Conservation (phyloP, 2,113 vertebrate species). For the Callaeas wilsoni region DNA sequence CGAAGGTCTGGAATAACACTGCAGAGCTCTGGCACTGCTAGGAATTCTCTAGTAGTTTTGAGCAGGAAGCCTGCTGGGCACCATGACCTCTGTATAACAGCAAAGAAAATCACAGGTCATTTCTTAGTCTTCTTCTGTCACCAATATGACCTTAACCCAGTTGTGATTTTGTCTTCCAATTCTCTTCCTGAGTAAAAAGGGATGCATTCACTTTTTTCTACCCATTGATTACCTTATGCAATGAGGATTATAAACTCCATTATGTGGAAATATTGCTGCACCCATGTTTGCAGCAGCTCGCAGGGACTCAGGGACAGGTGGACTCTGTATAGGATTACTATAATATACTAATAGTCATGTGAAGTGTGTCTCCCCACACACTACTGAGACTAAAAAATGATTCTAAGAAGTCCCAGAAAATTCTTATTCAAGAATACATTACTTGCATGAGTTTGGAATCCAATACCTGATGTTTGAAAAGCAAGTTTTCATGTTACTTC, state of each 20-base stretch:
- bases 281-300: background rate
- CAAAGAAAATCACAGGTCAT: background rate
- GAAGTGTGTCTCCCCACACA: background rate
- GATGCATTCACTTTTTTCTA: background rate
- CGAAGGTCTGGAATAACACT: background rate
- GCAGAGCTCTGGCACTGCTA: background rate
- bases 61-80: background rate
- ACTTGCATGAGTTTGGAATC: background rate
- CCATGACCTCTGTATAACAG: background rate
- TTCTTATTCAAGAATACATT: background rate
- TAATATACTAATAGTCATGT: background rate
- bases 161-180: background rate
- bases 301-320: background rate
- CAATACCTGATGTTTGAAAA: background rate
- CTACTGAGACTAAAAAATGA: background rate
- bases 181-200: background rate
- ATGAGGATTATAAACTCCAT: background rate
- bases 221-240: background rate
- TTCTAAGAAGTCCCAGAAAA: background rate
- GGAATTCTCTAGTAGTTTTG: background rate
- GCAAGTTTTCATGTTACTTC: background rate
- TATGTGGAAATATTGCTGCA: background rate
- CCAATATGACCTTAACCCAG: background rate
- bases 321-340: background rate
- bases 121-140: background rate